Evolutionary conservation across 2,888 invertebrate species (phyloP).

Genomic region (Rhagonycha fulva): DNA sequence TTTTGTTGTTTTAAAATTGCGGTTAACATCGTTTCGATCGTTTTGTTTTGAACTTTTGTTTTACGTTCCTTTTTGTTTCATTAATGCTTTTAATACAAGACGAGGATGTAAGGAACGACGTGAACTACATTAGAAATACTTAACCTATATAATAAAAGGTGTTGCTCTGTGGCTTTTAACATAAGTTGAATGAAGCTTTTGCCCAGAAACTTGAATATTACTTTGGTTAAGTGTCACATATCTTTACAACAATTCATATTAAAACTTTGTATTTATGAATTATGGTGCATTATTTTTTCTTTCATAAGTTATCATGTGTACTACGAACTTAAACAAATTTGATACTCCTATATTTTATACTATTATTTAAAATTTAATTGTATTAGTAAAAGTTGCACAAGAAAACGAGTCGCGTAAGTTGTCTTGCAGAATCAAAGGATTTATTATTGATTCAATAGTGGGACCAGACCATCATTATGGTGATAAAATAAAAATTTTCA

Average conservation of each 20-base stretch:
- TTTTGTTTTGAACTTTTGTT: conserved; percentile 2
- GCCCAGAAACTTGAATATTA: conserved; percentile 26
- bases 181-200: conserved; percentile 27
- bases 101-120: conserved; percentile 20
- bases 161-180: conserved; percentile 30
- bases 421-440: too few species aligned
- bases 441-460: too few species aligned
- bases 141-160: conserved; percentile 17
- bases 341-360: neutral
- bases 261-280: conserved; percentile 6
- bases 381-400: too few species aligned
- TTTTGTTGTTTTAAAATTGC: conserved; percentile 4
- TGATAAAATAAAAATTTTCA: too few species aligned
- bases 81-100: conserved; percentile 22
- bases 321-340: neutral
- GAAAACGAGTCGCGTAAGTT: too few species aligned
- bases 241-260: conserved; percentile 24
- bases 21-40: conserved; percentile 6
- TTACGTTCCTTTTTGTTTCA: conserved; percentile 1
- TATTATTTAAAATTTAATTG: too few species aligned
- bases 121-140: conserved; percentile 18
- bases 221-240: conserved; percentile 23
- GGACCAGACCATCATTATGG: too few species aligned
- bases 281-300: neutral
- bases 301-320: neutral